A percentile compares a stretch with the other conserved stretches of the same genome.
Evolutionary conservation across 2,797 vertebrate species (phyloP).

Genomic region (Emydoidea blandingii): DNA sequence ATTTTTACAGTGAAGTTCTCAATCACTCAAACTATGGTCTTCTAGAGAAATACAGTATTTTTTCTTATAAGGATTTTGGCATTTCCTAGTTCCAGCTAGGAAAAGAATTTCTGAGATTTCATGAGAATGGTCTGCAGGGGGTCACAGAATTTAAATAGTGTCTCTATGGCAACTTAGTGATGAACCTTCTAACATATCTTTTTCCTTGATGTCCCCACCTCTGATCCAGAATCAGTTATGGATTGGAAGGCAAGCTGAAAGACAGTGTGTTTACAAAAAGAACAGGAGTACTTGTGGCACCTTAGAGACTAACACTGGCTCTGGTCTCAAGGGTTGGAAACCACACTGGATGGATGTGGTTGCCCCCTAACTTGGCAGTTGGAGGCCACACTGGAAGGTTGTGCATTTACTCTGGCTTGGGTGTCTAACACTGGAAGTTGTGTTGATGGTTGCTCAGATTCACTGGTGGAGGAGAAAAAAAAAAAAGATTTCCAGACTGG

Average conservation of each 20-base stretch:
- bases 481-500: slow-evolving; percentile 47
- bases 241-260: fast-evolving
- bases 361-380: background rate
- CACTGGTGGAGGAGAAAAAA: slow-evolving; percentile 39
- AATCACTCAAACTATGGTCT: background rate
- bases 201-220: background rate
- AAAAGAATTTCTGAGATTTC: fast-evolving
- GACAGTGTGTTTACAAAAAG: slow-evolving; percentile 19
- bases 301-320: no score
- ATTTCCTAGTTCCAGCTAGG: background rate
- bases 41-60: background rate
- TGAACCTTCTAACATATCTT: background rate
- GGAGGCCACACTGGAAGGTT: slow-evolving; percentile 13
- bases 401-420: slow-evolving; percentile 7
- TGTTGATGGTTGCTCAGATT: background rate
- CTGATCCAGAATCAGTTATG: fast-evolving
- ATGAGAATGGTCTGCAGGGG: background rate
- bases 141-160: background rate
- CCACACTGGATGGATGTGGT: fast-evolving
- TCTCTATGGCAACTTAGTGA: fast-evolving
- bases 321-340: background rate
- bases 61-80: background rate
- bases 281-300: no score
- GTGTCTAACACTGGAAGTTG: background rate
- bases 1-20: background rate